Evolutionary conservation across 35 echinoderm and acorn worm species (phyloP), one percentile per base, ranked within the genome.

Genomic region (Apostichopus parvimensis): DNA sequence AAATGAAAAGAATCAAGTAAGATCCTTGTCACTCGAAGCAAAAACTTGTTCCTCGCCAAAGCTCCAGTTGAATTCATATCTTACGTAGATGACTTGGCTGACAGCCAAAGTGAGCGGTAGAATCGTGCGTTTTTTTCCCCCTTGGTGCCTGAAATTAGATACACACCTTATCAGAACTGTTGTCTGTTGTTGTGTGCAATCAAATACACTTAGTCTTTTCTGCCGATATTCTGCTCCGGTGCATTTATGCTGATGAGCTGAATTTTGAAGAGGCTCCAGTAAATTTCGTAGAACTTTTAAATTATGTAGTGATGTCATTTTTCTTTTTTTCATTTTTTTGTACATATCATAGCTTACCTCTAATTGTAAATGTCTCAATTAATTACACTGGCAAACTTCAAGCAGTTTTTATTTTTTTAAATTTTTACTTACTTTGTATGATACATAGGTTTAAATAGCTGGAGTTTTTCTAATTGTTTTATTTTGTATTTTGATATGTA

Each of bases 1-100:
- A 55, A 82, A 11, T 58, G 28, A 58, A n/a, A 84, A 84, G 81
- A 21, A 9, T 20, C 12, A n/a, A 53, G 18, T 10, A 57, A 84
- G 81, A 84, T 21, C 56, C 52, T 54, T 24, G 81, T 84, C 81
- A 58, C 57, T 84, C 54, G 55, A 17, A 83, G 80, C 52, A 20
- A 53, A 56, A 28, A 12, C 80, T 58, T n/a, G 55, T 84, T 84
- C n/a, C 71, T 2, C n/a, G 71, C 81, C 9, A 20, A 24, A 59
- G 20, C 81, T 58, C 58, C 57, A 8, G 54, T 58, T 14, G 5
- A 84, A 84, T 58, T 59, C 56, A 53, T 17, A 55, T 84, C 55
- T 56, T 84, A 59, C 81, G 57, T 59, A 84, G 55, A 59, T 59
- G 57, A 59, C 57, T 84, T 84, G 81, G 81, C 81, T 22, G 57